Base-by-base conservation (phyloP, 2,113 vertebrate species). In the Chamaea fasciata region DNA sequence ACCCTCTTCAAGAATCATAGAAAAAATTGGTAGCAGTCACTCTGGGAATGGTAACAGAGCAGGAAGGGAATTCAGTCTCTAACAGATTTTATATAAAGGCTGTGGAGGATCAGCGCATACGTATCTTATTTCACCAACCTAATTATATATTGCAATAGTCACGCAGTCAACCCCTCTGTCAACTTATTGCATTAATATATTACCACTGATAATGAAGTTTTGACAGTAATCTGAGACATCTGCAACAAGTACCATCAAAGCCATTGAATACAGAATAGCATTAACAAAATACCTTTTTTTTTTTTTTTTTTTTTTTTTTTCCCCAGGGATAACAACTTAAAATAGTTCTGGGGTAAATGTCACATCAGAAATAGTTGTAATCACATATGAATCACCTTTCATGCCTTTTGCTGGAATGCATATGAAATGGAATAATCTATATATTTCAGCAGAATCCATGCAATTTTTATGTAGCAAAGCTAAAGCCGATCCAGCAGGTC, bases 191-290 rank as follows among this genome's bases (percentile, higher is more conserved):
- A 97, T 96, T 96, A 96, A 91, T 95, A n/a, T 83, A 93, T 97
- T 97, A 96, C 92, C 95, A 94, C 37, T 84, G 92, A 96, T 97
- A 95, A 96, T 93, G 86, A 95, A 94, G 82, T 97, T 96, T 87
- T 97, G 93, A 95, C 84, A 89, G 83, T 97, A 97, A 98, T 96
- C 94, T 96, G 95, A 98, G 95, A 94, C 94, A 97, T 95, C 83
- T 97, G 87, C 59, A 96, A 96, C 95, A 96, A 89, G 91, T 79
- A 67, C 76, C 88, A 94, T 88, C 86, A 93, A 96, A 96, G 92
- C 52, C 73, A 79, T 2, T 52, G 63, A 96, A 37, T 47, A 65
- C 67, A 89, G 83, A 93, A 93, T 4, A 90, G 42, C 50, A 71
- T 76, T 93, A 89, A 80, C 71, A 70, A 94, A 96, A 55, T 41